Evolutionary conservation across 1,140 invertebrate species (phyloP).

Genomic region (Drosophila azteca): DNA sequence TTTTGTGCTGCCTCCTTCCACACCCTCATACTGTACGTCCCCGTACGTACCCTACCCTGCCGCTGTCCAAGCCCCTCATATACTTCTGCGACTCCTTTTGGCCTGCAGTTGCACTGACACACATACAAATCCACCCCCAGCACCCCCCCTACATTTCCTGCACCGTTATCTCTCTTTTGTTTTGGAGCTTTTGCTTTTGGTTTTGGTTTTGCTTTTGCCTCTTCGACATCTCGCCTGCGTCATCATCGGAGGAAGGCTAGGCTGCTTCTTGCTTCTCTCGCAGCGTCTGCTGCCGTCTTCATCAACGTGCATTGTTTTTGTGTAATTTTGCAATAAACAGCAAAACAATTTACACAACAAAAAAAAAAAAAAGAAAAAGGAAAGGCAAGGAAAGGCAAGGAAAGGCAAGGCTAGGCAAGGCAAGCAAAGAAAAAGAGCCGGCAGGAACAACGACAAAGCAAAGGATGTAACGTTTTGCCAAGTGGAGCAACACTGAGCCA

Average conservation of each 20-base stretch:
- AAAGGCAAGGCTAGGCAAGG: slow-evolving; percentile 2
- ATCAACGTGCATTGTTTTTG: slow-evolving; percentile 80
- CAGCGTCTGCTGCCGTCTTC: slow-evolving; percentile 51
- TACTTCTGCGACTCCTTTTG: slow-evolving; percentile 32
- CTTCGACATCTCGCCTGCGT: slow-evolving; percentile 24
- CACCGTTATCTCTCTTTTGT: slow-evolving; percentile 69
- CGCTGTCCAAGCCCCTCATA: slow-evolving; percentile 1
- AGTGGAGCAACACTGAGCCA: slow-evolving; percentile 70
- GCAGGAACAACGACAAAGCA: slow-evolving; percentile 63
- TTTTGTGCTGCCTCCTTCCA: slow-evolving; percentile 51
- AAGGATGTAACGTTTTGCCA: slow-evolving; percentile 78
- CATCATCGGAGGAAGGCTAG: slow-evolving; percentile 5
- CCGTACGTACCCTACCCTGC: neutral
- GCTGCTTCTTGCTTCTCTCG: slow-evolving; percentile 6
- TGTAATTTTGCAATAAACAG: slow-evolving; percentile 83
- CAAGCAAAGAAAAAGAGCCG: slow-evolving; percentile 23
- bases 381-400: neutral
- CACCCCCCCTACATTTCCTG: neutral
- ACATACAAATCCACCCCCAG: neutral
- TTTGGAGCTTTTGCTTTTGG: slow-evolving; percentile 53
- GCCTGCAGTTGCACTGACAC: slow-evolving; percentile 66
- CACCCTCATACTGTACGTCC: neutral
- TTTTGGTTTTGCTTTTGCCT: slow-evolving; percentile 1
- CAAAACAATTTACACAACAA: slow-evolving; percentile 76
- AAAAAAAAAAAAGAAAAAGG: neutral